These are phyloP conservation scores for Chromoteleia sp. DNA, from an alignment of 2,888 invertebrate genomes.

Conservation along the genomic window DNA sequence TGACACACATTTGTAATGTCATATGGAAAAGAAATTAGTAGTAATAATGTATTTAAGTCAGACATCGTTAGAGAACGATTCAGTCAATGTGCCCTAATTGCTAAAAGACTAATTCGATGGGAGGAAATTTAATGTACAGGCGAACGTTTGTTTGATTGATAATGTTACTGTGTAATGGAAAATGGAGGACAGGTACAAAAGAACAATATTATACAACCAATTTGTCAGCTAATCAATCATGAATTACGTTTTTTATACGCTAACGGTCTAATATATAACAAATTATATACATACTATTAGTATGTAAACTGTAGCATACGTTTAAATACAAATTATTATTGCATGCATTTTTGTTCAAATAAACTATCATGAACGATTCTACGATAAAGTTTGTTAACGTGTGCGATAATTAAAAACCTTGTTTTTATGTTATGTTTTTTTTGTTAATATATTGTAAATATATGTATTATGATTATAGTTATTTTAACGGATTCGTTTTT, in stretches of 20 bases:
- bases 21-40: slow-evolving; percentile 34
- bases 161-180: slow-evolving; percentile 8
- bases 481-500: too few species aligned
- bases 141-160: slow-evolving; percentile 35
- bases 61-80: slow-evolving; percentile 28
- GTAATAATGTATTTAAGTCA: slow-evolving; percentile 42
- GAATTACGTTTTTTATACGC: neutral
- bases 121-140: slow-evolving; percentile 3
- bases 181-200: neutral
- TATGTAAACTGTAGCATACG: too few species aligned
- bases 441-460: too few species aligned
- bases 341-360: neutral
- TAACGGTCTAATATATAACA: neutral
- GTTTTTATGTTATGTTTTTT: too few species aligned
- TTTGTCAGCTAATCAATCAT: neutral
- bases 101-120: slow-evolving; percentile 20
- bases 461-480: too few species aligned
- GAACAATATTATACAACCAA: neutral
- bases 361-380: too few species aligned
- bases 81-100: slow-evolving; percentile 25
- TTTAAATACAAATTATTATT: neutral
- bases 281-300: neutral
- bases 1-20: slow-evolving; percentile 42
- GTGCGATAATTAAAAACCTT: too few species aligned
- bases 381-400: too few species aligned